Evolutionary conservation across 2,113 vertebrate species (phyloP).

Genomic region (Tonatia bakeri): DNA sequence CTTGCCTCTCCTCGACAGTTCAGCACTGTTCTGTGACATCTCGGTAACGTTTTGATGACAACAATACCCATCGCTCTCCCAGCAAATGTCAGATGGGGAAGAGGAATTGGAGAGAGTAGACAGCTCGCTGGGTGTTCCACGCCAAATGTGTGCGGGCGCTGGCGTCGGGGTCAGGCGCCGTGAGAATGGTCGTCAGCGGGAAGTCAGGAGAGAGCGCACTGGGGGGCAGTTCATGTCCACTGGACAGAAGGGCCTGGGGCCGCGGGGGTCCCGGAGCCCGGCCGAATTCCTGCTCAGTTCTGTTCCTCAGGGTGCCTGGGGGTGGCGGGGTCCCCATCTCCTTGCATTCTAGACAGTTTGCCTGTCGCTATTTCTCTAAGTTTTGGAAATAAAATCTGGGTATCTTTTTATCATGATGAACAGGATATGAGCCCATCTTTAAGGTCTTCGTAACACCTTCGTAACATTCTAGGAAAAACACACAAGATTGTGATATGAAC

Average conservation of each 20-base stretch:
- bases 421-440: neutral
- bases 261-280: neutral
- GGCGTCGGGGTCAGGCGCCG: neutral
- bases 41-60: neutral
- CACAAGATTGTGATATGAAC: rapidly evolving
- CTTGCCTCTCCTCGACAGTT: neutral
- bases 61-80: neutral
- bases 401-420: neutral
- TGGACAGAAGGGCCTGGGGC: neutral
- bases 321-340: neutral
- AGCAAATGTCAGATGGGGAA: neutral
- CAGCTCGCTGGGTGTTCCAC: neutral
- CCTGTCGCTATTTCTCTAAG: neutral
- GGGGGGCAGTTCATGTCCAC: neutral
- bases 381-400: neutral
- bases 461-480: neutral
- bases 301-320: neutral
- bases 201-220: neutral
- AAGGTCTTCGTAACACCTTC: neutral
- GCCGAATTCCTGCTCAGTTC: rapidly evolving
- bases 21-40: neutral
- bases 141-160: neutral
- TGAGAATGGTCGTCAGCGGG: rapidly evolving
- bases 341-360: neutral
- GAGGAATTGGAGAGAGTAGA: neutral